Base-by-base conservation (phyloP, 2,113 vertebrate species). In the Indri indri region DNA sequence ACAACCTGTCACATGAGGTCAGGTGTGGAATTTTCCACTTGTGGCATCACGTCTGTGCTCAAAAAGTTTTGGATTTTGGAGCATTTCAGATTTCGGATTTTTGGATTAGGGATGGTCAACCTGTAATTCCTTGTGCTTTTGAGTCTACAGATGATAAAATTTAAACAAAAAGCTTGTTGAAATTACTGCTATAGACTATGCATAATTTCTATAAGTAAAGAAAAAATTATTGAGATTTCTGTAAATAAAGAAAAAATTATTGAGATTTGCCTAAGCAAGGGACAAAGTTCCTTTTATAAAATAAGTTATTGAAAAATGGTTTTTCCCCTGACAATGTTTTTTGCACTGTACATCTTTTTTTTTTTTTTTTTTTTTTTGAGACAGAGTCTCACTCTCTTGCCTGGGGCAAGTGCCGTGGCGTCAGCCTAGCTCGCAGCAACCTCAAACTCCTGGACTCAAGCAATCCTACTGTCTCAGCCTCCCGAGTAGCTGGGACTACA, bases 261-360 rank as follows among this genome's bases (percentile, higher is more conserved):
- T 94, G n/a, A 95, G 45, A 73, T 77, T 63, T 93, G 16, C 50
- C 79, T 54, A 83, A 88, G 52, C 5, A 82, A 95, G 27, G 17
- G 40, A 90, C 30, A 87, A 61, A 61, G n/a, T 86, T 95, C 52
- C 59, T 95, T 90, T 92, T n/a, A 88, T 17, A 91, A 90, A 76
- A 57, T 27, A 83, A 77, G 42, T 57, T 65, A 52, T 11, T 80
- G 22, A 42, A 59, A 71, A 54, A 65, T 13, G 30, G 40, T 70
- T 23, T 45, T 71, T 82, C 11, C 25, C 59, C 70, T 50, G 34
- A 30, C 83, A 82, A 77, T 8, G 52, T 45, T 18, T 86, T 73
- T 45, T 66, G 45, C 42, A 90, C 47, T 50, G 17, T 22, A 16
- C 40, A 32, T 42, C 74, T 65, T 77, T n/a, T n/a, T n/a, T n/a